Base-by-base conservation (phyloP, 2,797 vertebrate species). In the Australoheros facetus region DNA sequence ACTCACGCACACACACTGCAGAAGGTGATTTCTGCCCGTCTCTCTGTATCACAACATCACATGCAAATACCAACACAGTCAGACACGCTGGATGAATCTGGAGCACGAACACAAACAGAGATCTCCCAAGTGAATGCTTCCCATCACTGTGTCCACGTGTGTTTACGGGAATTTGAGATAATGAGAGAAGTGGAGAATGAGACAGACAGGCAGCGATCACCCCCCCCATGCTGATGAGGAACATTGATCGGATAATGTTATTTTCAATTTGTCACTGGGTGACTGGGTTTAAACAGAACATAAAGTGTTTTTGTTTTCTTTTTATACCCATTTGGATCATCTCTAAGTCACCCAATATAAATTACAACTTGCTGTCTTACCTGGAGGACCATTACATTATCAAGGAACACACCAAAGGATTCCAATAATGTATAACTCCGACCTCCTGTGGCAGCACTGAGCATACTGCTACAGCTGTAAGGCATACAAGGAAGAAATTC, bases 181-280 rank as follows among this genome's bases (percentile, higher is more conserved):
- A 81, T 78, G 79, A 82, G 73, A 71, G 64, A 57, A 48, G 79
- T 56, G 57, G 66, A 32, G 39, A 45, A 30, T 69, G 55, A 77
- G 71, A 66, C 23, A 69, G 42, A 30, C 42, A 73, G 26, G 48
- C 62, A 60, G 77, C 66, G 77, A 82, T 87, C 66, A 77, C 13
- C 69, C 79, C 57, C 59, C 84, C 32, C 83, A 87, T 87, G 75
- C 82, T 81, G 78, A 91, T 90, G 78, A 84, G 78, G 56, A 45
- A 53, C 59, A 75, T 66, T 55, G 85, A 84, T 87, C 45, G 4
- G 42, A 60, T 21, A 37, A n/a, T 26, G 59, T 57, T 69, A 13
- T 26, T 56, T 73, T 54, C 16, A 58, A 21, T 80, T 74, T 76
- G 26, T 60, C 37, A 1, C 45, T n/a, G 60, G 74, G 32, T 81